phyloP scores from a whole-genome alignment of 1,140 invertebrate genomes.

The Tetramorium parvispinum region DNA sequence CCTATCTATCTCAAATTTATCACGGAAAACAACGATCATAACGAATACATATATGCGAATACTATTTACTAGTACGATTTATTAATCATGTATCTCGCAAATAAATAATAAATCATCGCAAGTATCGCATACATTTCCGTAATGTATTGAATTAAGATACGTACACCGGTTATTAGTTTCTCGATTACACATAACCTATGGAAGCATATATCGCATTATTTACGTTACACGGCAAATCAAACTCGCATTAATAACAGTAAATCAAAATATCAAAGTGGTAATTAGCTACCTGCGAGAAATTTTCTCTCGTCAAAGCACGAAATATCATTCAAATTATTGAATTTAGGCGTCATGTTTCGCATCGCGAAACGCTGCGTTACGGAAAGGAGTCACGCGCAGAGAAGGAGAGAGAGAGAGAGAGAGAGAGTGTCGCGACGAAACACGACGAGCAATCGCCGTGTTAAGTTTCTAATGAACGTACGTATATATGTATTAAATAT shows the following conservation, averaged over 20 bases:
- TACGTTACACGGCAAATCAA: neutral
- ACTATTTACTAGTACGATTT: neutral
- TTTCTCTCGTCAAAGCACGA: neutral
- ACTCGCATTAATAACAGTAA: neutral
- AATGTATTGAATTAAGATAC: conserved; percentile 9
- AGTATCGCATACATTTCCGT: neutral
- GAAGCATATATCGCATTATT: neutral
- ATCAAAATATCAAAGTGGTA: neutral
- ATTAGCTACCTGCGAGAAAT: neutral
- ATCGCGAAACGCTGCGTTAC: no score
- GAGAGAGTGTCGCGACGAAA: no score
- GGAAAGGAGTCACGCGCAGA: no score
- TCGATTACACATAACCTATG: neutral
- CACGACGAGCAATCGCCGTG: no score
- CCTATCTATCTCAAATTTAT: neutral
- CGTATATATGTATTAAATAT: no score
- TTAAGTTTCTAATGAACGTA: no score
- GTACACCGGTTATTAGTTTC: neutral
- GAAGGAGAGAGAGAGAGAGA: no score
- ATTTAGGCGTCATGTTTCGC: no score
- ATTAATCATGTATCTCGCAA: neutral
- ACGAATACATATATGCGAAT: neutral
- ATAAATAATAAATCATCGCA: neutral
- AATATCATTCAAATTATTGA: neutral
- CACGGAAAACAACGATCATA: neutral